Evolutionary conservation across 2,888 invertebrate genomes (phyloP), one percentile per base, ranked within the genome.

Genomic region (Drosophila bunnanda): DNA sequence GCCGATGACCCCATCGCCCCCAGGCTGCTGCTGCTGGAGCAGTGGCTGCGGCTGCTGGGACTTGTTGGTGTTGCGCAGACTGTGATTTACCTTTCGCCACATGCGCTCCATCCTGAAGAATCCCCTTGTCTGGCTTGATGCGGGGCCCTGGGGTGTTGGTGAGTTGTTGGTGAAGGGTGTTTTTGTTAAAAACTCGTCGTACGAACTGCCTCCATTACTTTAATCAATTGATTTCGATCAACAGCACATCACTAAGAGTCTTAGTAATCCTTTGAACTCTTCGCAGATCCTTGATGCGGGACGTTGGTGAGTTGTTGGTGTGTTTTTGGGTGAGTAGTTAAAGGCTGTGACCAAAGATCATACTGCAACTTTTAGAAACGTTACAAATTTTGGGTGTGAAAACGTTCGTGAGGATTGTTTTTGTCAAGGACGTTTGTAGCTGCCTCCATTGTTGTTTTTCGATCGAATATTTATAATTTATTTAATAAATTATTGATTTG

Each of bases 21-120:
- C 65, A 10, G 32, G 20, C 8, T 13, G 38, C 52, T 13, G 38
- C 52, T 36, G 48, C 53, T 20, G 50, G 32, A 52, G 32, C n/a
- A 50, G 20, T 4, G 32, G 20, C 22, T 65, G 44, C 15, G 61
- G 46, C 8, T 64, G 52, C n/a, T 64, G 64, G 28, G 59, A 39
- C n/a, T 78, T 68, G 58, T 71, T 64, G 62, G 71, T 83, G 78
- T 90, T 89, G 67, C 91, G 91, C 73, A 92, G 88, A 68, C 92
- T 92, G 79, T 92, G 92, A 88, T 92, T 92, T 56, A 92, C 92
- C 88, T 92, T 92, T 66, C 92, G 91, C 92, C 92, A 92, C 92
- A 92, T 92, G 75, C 92, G 91, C 78, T 92, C 92, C 92, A 92
- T 92, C 22, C 17, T 56, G 5, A 39, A 25, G 32, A 22, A 32